Evolutionary conservation across 2,888 invertebrate species (phyloP), one percentile per base, ranked within the genome.

Genomic region (Formica aserva): DNA sequence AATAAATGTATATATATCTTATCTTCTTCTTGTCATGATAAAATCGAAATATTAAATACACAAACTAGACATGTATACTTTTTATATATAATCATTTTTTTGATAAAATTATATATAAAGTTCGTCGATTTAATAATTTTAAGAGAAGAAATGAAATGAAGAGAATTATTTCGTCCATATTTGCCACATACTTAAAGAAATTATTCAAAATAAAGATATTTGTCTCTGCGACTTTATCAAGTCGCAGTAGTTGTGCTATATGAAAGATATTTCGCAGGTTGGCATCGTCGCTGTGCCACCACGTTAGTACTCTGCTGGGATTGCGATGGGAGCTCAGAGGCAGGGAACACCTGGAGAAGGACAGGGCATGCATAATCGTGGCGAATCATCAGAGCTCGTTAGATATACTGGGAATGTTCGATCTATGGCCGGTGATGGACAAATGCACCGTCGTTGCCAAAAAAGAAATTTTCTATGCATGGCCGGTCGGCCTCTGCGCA

Each of bases 301-400:
- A 96, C 91, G 96, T 97, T 76, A 97, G 97, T 48, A 95, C 96
- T 86, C 95, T 98, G 84, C 95, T 98, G 83, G 98, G 98, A 18
- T 95, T 98, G 89, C 96, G 97, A 95, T 98, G 98, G 97, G 97
- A 97, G 92, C 93, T 98, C 72, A 95, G 97, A 90, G 98, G 98
- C 66, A 95, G 96, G 92, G 97, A 98, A 93, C 96, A 98, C 93
- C 96, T 98, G 94, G 96, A 97, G 93, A 97, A 97, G 92, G 97
- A 98, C 89, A 96, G 97, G 92, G 97, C 98, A 35, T 98, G 96
- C 93, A 97, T 99, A 87, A 97, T 99, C 71, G 97, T 98, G 87
- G 97, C 98, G 66, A 99, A 99, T 95, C 99, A 99, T 95, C 99
- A 99, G 95, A 98, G 98, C 94, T 98, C 98, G 1, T 95, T 99